Conservation (phyloP, 2,113 vertebrate species). For the Cryptoleucopteryx plumbea region DNA sequence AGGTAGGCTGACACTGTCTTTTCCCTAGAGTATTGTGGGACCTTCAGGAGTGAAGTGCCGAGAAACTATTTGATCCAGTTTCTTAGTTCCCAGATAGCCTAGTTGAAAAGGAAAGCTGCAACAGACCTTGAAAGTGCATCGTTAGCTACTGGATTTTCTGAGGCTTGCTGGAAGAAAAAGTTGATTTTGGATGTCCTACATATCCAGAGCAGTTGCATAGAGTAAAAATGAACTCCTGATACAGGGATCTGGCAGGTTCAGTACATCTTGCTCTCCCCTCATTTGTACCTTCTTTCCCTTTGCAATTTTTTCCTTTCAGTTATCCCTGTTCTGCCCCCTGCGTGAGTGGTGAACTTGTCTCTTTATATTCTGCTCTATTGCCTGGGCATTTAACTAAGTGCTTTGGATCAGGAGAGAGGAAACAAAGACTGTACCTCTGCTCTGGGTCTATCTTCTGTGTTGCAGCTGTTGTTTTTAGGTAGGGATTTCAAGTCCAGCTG, state of each 20-base stretch:
- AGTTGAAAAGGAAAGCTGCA: neutral
- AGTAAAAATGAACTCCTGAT: neutral
- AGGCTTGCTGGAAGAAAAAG: neutral
- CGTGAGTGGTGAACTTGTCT: neutral
- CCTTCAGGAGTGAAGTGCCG: neutral
- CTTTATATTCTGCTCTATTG: neutral
- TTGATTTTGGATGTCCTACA: neutral
- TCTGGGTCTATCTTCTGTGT: neutral
- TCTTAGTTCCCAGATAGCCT: neutral
- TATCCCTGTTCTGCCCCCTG: neutral
- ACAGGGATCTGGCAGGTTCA: neutral
- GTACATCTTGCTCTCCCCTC: neutral
- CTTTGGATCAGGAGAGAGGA: neutral
- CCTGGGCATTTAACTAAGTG: neutral
- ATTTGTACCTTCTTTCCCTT: neutral
- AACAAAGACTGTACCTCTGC: neutral
- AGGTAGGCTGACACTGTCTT: neutral
- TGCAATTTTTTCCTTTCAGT: neutral
- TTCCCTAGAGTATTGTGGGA: neutral
- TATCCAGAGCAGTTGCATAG: neutral
- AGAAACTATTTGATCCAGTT: neutral
- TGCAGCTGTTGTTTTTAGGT: constrained; percentile 46
- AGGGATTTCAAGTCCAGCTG: constrained; percentile 47
- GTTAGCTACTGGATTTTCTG: neutral
- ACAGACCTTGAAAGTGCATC: neutral